A percentile compares a stretch with the other conserved stretches of the same genome.
phyloP scores from a whole-genome alignment of 1,140 invertebrate genomes.

The Brachionus angularis region DNA sequence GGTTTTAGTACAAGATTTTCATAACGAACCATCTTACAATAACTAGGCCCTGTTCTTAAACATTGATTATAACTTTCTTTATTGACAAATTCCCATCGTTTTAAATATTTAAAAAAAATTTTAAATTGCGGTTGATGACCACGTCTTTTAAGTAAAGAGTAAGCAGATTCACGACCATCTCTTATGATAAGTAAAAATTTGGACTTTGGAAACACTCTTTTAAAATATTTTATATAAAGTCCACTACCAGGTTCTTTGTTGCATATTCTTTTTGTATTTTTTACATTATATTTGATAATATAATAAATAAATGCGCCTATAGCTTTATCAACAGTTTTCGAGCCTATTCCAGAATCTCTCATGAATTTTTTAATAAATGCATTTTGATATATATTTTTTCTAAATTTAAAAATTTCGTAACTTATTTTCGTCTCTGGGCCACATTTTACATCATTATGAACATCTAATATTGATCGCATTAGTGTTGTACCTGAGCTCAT shows the following conservation, averaged over 20 bases:
- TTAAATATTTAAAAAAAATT: neutral
- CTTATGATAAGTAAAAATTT: slow-evolving; percentile 1
- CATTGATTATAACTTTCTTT: neutral
- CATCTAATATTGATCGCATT: slow-evolving; percentile 94
- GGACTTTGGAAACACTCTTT: slow-evolving; percentile 9
- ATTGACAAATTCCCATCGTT: neutral
- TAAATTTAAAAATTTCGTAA: slow-evolving; percentile 63
- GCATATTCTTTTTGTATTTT: neutral
- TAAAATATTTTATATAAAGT: slow-evolving; percentile 2
- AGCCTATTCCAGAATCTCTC: neutral
- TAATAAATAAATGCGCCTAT: neutral
- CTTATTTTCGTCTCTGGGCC: slow-evolving; percentile 95
- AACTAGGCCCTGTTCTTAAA: neutral
- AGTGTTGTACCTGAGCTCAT: slow-evolving; percentile 91
- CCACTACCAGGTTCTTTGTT: slow-evolving; percentile 9
- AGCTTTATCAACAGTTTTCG: neutral
- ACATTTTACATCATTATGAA: slow-evolving; percentile 93
- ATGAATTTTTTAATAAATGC: too few species aligned
- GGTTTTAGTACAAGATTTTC: neutral
- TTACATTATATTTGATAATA: neutral
- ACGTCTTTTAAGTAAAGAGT: neutral
- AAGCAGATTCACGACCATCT: slow-evolving; percentile 24
- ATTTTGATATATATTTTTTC: too few species aligned
- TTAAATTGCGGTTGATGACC: neutral
- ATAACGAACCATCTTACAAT: slow-evolving; percentile 7